Base-by-base conservation (phyloP, 2,888 invertebrate genomes). In the Andrena bucephala region DNA sequence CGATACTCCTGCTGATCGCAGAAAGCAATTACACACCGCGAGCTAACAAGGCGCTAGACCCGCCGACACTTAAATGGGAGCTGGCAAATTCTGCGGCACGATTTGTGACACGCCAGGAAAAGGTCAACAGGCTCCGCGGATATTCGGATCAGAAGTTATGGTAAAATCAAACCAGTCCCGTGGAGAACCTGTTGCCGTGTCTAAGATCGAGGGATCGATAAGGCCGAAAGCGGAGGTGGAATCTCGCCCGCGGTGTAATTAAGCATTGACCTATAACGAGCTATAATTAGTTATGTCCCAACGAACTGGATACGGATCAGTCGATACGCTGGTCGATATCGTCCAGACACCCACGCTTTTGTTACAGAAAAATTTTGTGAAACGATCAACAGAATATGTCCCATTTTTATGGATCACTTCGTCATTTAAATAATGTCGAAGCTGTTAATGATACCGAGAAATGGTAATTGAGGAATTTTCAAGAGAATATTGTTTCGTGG, bases 221-320 rank as follows among this genome's bases (percentile, higher is more conserved):
- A 89, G 86, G 63, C 82, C 84, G 85, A 90, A 90, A 92, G 89
- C 86, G 88, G 89, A 87, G 88, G 86, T 90, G 88, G 88, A 90
- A 92, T 89, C 88, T 88, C 87, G 87, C 89, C 90, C 83, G 88
- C 90, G 86, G 87, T 87, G 90, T 91, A 92, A 93, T 92, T 93
- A 92, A 92, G 91, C 91, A 91, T 91, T 91, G 92, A 91, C 91
- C 92, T 90, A 92, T 92, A 93, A 93, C 92, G 91, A 92, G 91
- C 88, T 83, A 90, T 91, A 92, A 93, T 93, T 93, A 93, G 93
- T 93, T 91, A 92, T 92, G 91, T 90, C 88, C 87, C 91, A 93
- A 91, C 91, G 90, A 91, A 90, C 89, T 60, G 85, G 84, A 89
- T 89, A 87, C 88, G 87, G 91, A 92, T 92, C 90, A 88, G 85